Base-by-base conservation (phyloP, 2,888 invertebrate genomes). In the Osedax fenrisi region DNA sequence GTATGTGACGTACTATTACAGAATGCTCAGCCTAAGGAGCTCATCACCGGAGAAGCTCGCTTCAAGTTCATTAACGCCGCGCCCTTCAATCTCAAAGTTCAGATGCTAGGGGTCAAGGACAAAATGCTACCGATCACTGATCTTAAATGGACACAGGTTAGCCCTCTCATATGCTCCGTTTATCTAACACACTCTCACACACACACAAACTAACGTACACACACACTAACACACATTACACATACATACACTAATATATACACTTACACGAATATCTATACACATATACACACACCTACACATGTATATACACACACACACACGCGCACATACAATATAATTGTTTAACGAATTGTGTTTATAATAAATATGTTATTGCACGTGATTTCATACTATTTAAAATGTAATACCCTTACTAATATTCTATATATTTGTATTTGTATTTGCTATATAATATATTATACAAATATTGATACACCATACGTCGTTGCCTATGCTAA, bases 61-160 rank as follows among this genome's bases (percentile, higher is more conserved):
- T n/a, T 76, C n/a, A 59, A 64, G 17, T 68, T 76, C 27, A 72
- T 74, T 26, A 77, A 77, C 24, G 67, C 76, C 13, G 67, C 73
- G 2, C 76, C 76, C 5, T 77, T 73, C 64, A 61, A 69, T 23
- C 27, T 76, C 26, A 56, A 72, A 22, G 21, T 75, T 64, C 27
- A 56, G 17, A 26, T 70, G 25, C 1, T 17, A 22, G 56, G 26
- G 17, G 26, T n/a, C n/a, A 3, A n/a, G 1, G 17, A 59, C 17
- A 64, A 64, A n/a, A 64, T 13, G 21, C 17, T 41, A 5, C 41
- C 41, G 17, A 41, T 41, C 17, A 41, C 10, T 5, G 17, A 41
- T 10, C 41, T 41, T 17, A 17, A 5, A 5, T 41, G 41, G 41
- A 17, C 5, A 41, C 5, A 41, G 41, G 41, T 41, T 41, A 10